phyloP scores from a whole-genome alignment of 2,113 vertebrate genomes.

The pig (Sus scrofa) region T2T-Sscrofa CM000812.6:199383501-199384000 shows the following conservation, averaged over 20 bases:
- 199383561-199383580: not conserved
- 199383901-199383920: not conserved
- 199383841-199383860: not conserved
- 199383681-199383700: not conserved
- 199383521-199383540: constrained; percentile 24
- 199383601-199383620: not conserved
- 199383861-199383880: not conserved
- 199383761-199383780: not conserved
- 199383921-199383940: not conserved
- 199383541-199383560: not conserved
- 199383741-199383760: not conserved
- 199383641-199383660: not conserved
- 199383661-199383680: not conserved
- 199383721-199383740: not conserved
- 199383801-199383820: not conserved
- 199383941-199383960: not conserved
- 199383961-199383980: not conserved
- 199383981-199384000: not conserved
- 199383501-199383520: not conserved
- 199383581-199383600: not conserved
- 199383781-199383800: not conserved
- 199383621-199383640: too few species aligned
- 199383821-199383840: not conserved
- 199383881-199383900: not conserved
- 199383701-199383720: not conserved